Base-by-base conservation (phyloP, 2,113 vertebrate species). In the Onychostruthus taczanowskii region DNA sequence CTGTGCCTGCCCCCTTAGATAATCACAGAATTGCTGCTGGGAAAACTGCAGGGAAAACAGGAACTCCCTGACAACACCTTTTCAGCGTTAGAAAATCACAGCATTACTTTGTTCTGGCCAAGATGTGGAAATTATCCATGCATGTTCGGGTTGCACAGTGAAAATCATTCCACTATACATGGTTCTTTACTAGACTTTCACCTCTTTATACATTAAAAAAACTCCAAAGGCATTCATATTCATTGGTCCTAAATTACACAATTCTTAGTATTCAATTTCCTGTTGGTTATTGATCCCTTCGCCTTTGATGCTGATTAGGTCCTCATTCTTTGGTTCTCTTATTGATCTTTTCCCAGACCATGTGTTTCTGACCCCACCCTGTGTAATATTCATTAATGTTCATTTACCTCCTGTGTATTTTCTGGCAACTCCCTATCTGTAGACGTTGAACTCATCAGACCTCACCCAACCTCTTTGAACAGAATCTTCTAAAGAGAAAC, bases 141-240 rank as follows among this genome's bases (percentile, higher is more conserved):
- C 37, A 0, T 12, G 5, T 9, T 53, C 0, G 0, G 27, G 11
- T 44, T 61, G 46, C 1, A 0, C 37, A 37, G 18, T 52, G 53
- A 52, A 68, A 77, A 27, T 52, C 37, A 37, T 68, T 68, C 39
- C 39, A 23, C 15, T 12, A 12, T 27, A 33, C 18, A 1, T 23
- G 14, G 22, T 39, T 53, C 37, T 61, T 52, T 33, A 27, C 22
- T 68, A 68, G 46, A 68, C 17, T 68, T 59, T 68, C 37, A 52
- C 9, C 3, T 17, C 13, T 52, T 37, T 44, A 28, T 52, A 10
- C 37, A 35, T 75, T 5, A 58, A 58, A 53, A 53, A 47, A 49
- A 5, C 2, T 31, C 7, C 17, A 10, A 76, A 59, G 14, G 44
- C 13, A 13, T 77, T 44, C 9, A 27, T 0, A 0, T 68, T 61